Conservation (phyloP, 2,797 vertebrate species). For the Leptoclinus maculatus region DNA sequence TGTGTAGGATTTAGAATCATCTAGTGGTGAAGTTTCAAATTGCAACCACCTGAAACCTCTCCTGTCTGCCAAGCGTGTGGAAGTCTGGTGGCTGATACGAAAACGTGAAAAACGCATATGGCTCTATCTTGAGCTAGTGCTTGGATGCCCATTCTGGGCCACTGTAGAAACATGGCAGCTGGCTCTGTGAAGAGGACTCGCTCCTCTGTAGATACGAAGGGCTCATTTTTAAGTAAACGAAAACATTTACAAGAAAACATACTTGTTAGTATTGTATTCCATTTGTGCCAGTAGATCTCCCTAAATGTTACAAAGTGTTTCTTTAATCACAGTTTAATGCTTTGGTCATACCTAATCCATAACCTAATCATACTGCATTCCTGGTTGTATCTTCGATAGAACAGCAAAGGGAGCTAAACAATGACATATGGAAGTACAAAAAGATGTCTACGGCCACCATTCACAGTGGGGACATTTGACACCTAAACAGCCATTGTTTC, state of each 20-base stretch:
- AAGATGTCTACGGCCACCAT: neutral
- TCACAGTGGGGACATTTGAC: neutral
- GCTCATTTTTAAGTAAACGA: too few relatives aligned
- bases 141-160: too few relatives aligned
- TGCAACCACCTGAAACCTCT: neutral
- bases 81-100: neutral
- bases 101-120: too few relatives aligned
- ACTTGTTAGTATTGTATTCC: too few relatives aligned
- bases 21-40: neutral
- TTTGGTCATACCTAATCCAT: too few relatives aligned
- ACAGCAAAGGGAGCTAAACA: neutral
- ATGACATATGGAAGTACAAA: neutral
- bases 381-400: neutral
- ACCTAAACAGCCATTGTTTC: neutral
- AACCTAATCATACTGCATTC: neutral
- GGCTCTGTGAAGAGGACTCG: too few relatives aligned
- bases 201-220: too few relatives aligned
- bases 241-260: too few relatives aligned
- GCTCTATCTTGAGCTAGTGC: too few relatives aligned
- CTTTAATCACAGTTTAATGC: too few relatives aligned
- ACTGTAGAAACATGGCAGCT: too few relatives aligned
- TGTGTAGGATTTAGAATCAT: neutral
- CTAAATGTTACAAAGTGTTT: neutral
- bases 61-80: neutral
- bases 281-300: too few relatives aligned